Evolutionary conservation across 1,140 invertebrate genomes (phyloP), one percentile per base, ranked within the genome.

Genomic region (Eufriesea mexicana): DNA sequence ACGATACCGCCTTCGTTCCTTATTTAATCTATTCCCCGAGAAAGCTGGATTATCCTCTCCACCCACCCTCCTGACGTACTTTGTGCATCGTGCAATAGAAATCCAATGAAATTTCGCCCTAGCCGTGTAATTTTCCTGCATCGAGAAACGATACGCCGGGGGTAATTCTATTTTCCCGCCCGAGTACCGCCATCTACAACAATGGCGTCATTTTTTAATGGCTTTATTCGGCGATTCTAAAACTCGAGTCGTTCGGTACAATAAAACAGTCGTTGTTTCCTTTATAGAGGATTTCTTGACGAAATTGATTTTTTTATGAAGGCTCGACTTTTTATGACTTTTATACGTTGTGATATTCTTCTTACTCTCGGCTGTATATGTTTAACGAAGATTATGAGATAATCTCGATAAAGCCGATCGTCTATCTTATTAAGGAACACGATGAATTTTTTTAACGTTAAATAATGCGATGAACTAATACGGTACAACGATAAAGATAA

Each of bases 1-100:
- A 25, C 9, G 42, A 76, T 68, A 85, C n/a, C 23, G 55, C 49
- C 10, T 55, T 57, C 16, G n/a, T 77, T 59, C 45, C 6, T 61
- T 42, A 51, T 79, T 85, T 59, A 61, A 81, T 49, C 16, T 14
- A 42, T 59, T 16, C 9, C 45, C 16, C 2, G 42, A 45, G 35
- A 12, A 75, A 54, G 47, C 5, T 20, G 20, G 16, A 28, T 64
- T 55, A 49, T 10, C 18, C 12, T n/a, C 16, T 9, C 2, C 35
- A 2, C 1, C n/a, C 18, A 18, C 54, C 18, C 9, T 66, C 1
- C 28, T 25, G 7, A 2, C 28, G 8, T 42, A 12, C 42, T 79
- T 54, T 66, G 20, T 18, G 8, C 20, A 54, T 47, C 5, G 45
- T 51, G 54, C 35, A 35, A 35, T 35, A 35, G 25, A 25, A 62